These are phyloP conservation scores for Holothuria leucospilota DNA, from an alignment of 53 echinoderm and acorn worm species.

Conservation along the genomic window DNA sequence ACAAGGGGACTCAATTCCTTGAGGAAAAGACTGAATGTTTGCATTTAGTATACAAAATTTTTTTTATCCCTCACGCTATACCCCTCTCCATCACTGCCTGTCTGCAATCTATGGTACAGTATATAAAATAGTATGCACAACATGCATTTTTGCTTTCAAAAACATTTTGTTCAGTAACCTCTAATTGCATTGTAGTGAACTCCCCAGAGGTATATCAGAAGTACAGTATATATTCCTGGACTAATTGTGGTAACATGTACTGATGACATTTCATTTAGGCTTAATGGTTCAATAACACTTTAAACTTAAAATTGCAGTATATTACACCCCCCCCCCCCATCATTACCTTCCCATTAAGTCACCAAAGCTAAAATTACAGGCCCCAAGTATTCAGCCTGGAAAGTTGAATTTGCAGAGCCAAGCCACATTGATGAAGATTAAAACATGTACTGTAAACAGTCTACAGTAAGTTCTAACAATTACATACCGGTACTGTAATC, in stretches of 20 bases:
- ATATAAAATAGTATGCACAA: conserved; percentile 14
- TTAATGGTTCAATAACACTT: conserved; percentile 2
- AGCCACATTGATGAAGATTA: too few species aligned
- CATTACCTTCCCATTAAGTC: neutral
- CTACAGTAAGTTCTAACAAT: too few species aligned
- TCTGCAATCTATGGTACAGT: neutral
- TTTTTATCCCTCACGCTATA: conserved; percentile 9
- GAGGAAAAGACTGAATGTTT: too few species aligned
- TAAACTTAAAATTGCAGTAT: conserved; percentile 14
- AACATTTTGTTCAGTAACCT: conserved; percentile 28
- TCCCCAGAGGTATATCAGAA: conserved; percentile 15
- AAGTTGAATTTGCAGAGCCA: too few species aligned
- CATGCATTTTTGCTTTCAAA: conserved; percentile 5
- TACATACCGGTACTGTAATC: too few species aligned
- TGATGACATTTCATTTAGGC: conserved; percentile 20
- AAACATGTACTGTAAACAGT: too few species aligned
- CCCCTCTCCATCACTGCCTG: neutral
- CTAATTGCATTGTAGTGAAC: conserved; percentile 16
- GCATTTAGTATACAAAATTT: too few species aligned
- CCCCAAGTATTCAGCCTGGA: too few species aligned
- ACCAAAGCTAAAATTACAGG: too few species aligned
- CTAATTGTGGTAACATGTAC: conserved; percentile 7
- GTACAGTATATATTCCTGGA: conserved; percentile 9
- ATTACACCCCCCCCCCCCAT: neutral
- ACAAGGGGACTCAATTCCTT: too few species aligned